These are phyloP conservation scores for Remorina albescens DNA, from an alignment of 2,797 vertebrate genomes.

Conservation along the genomic window DNA sequence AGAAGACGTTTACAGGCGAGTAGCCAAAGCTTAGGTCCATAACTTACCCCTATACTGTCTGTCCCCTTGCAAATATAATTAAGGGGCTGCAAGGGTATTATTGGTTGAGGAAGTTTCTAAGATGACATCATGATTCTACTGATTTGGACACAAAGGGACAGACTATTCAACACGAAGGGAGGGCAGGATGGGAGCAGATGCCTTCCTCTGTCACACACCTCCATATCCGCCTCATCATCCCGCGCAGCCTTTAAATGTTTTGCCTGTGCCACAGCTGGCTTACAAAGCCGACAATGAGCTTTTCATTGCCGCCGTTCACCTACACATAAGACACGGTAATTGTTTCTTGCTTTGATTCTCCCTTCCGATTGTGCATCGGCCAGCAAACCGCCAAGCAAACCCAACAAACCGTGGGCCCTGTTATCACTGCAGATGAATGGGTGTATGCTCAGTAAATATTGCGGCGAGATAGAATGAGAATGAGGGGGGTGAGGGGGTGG, in stretches of 20 bases:
- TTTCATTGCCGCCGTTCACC: conserved; percentile 72
- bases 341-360: conserved; percentile 64
- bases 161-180: conserved; percentile 13
- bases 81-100: background rate
- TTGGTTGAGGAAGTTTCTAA: conserved; percentile 20
- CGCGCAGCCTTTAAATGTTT: conserved; percentile 49
- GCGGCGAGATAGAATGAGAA: conserved; percentile 41
- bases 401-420: conserved; percentile 42
- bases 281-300: conserved; percentile 65
- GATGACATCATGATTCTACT: conserved; percentile 23
- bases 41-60: conserved; percentile 4
- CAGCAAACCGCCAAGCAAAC: conserved; percentile 52
- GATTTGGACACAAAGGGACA: conserved; percentile 43
- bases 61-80: background rate
- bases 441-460: conserved; percentile 57
- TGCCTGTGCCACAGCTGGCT: conserved; percentile 62
- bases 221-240: conserved; percentile 41
- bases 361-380: conserved; percentile 61
- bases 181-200: conserved; percentile 41
- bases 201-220: conserved; percentile 34
- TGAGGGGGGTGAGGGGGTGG: conserved; percentile 22
- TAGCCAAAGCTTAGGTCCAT: conserved; percentile 31
- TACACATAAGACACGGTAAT: conserved; percentile 67
- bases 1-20: conserved; percentile 25
- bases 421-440: conserved; percentile 63